Evolutionary conservation across 1,140 invertebrate species (phyloP).

Genomic region (Macrobrachium rosenbergii): DNA sequence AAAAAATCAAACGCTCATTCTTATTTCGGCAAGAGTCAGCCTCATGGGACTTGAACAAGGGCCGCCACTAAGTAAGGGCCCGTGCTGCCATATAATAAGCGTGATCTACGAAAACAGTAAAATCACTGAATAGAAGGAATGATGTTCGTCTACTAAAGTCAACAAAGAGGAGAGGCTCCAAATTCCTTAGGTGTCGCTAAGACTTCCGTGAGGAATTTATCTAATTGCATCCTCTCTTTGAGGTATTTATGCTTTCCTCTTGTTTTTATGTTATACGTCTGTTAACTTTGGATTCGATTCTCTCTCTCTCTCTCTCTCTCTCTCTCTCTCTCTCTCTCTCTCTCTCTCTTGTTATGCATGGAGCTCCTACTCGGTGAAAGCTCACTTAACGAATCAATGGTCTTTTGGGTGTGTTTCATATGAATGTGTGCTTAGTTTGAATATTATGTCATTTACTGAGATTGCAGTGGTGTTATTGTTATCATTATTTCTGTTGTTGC

Average conservation of each 20-base stretch:
- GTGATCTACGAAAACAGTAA: conserved; percentile 1
- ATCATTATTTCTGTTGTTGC: no score
- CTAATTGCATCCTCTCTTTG: not conserved
- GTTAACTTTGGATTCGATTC: not conserved
- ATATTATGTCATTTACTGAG: no score
- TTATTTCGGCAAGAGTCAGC: no score
- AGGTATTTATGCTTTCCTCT: not conserved
- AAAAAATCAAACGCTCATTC: no score
- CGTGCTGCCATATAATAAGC: not conserved
- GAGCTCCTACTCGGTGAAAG: not conserved
- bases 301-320: conserved; percentile 22
- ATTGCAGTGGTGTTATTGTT: no score
- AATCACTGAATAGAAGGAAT: not conserved
- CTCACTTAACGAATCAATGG: no score
- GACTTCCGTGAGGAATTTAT: not conserved
- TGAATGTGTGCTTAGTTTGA: no score
- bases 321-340: conserved; percentile 5
- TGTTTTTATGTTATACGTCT: not conserved
- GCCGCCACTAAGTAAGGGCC: not conserved
- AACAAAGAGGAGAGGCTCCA: not conserved
- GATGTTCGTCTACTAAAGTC: not conserved
- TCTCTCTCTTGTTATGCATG: conserved; percentile 2
- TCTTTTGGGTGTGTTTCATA: no score
- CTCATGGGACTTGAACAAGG: no score
- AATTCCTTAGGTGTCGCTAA: not conserved